These are phyloP conservation scores for Ianthella basta DNA, from an alignment of 37 sponge, comb jelly and placozoan genomes.

Conservation along the genomic window DNA sequence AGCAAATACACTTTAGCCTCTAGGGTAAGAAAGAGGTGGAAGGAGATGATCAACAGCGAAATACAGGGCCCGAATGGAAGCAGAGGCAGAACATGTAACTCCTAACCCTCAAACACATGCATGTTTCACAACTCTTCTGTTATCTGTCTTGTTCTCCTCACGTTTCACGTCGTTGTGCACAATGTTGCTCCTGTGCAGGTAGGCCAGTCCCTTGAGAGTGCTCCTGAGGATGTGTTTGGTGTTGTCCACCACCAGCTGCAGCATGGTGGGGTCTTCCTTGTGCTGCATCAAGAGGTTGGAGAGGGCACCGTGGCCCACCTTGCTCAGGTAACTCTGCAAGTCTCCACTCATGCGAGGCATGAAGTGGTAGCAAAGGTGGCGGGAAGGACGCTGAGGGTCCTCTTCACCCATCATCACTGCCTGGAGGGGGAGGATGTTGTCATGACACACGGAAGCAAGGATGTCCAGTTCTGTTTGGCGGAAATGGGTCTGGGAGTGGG, in stretches of 20 bases:
- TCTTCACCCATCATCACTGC: slow-evolving; percentile 56
- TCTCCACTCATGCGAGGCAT: slow-evolving; percentile 46
- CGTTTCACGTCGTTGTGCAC: slow-evolving; percentile 58
- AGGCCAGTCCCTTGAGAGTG: slow-evolving; percentile 17
- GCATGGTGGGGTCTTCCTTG: slow-evolving; percentile 11
- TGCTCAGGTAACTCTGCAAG: slow-evolving; percentile 9
- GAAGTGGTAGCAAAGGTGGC: slow-evolving; percentile 57
- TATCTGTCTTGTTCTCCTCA: background rate
- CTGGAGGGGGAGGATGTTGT: slow-evolving; percentile 46
- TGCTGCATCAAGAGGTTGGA: slow-evolving; percentile 12
- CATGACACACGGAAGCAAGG: slow-evolving; percentile 28
- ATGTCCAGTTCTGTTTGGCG: slow-evolving; percentile 39
- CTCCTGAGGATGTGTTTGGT: slow-evolving; percentile 35
- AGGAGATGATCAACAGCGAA: no score
- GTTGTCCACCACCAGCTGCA: slow-evolving; percentile 29
- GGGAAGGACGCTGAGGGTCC: slow-evolving; percentile 22
- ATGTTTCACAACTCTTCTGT: no score
- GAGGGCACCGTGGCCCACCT: slow-evolving; percentile 24
- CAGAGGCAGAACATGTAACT: no score
- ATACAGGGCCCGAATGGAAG: no score
- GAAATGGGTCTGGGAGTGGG: slow-evolving; percentile 45
- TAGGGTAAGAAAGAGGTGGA: no score
- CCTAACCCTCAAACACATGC: background rate
- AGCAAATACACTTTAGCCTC: no score
- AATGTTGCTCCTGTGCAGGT: slow-evolving; percentile 34